These are phyloP conservation scores for Tiliqua scincoides DNA, from an alignment of 2,113 vertebrate species.

Conservation along the genomic window DNA sequence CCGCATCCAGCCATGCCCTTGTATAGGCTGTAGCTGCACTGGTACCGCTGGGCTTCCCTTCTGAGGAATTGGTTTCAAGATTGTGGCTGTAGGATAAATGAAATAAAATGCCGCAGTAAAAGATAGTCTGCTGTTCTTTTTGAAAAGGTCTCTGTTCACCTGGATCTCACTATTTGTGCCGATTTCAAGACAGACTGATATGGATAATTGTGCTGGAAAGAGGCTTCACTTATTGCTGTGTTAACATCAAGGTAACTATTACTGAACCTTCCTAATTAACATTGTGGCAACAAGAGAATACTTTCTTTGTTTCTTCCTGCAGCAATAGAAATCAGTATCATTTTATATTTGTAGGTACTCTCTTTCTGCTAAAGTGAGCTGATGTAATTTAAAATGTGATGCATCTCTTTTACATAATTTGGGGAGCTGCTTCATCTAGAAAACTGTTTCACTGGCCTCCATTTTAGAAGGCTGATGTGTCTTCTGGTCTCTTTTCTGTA, in stretches of 20 bases:
- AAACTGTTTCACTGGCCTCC: background rate
- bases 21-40: background rate
- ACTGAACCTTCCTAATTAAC: conserved; percentile 9
- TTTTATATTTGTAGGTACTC: background rate
- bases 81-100: background rate
- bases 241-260: conserved; percentile 92
- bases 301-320: background rate
- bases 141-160: conserved; percentile 85
- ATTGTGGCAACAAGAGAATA: background rate
- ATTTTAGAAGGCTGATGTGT: background rate
- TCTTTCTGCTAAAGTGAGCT: background rate
- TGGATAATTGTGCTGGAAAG: conserved; percentile 94
- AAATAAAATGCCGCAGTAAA: background rate
- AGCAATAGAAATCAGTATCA: background rate
- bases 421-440: background rate
- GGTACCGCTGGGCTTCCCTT: background rate
- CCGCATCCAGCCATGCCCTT: background rate
- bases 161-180: conserved; percentile 94
- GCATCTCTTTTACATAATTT: no score
- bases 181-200: conserved; percentile 94
- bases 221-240: conserved; percentile 93
- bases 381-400: background rate
- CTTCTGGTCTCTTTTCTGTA: background rate
- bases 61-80: background rate
- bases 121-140: conserved; percentile 16